Conservation (phyloP, 2,113 vertebrate genomes). For the Zingel zingel region DNA sequence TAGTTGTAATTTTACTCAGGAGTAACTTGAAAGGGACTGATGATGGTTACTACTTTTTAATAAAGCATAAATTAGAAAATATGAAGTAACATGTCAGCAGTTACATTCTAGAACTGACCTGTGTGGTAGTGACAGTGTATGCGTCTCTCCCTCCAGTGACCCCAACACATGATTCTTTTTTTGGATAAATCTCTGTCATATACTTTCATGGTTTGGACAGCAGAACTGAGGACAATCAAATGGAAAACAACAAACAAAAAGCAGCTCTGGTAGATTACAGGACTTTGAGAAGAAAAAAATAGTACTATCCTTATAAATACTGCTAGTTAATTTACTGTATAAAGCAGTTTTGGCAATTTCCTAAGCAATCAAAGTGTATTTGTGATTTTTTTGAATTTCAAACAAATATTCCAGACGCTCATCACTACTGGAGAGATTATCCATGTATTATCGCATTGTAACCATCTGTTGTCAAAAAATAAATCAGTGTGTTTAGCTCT, state of each 20-base stretch:
- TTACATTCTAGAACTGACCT: neutral
- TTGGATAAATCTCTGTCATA: neutral
- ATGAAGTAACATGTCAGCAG: neutral
- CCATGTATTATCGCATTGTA: slow-evolving; percentile 43
- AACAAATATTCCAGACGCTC: slow-evolving; percentile 55
- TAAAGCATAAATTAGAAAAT: neutral
- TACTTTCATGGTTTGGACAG: slow-evolving; percentile 19
- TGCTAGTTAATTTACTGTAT: slow-evolving; percentile 30
- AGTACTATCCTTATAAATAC: slow-evolving; percentile 25
- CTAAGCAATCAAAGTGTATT: slow-evolving; percentile 37
- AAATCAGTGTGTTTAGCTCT: slow-evolving; percentile 33
- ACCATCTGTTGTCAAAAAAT: slow-evolving; percentile 61
- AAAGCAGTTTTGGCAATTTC: slow-evolving; percentile 39
- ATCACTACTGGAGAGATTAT: slow-evolving; percentile 52
- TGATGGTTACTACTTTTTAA: neutral
- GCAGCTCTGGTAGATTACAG: slow-evolving; percentile 35
- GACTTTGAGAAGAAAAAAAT: slow-evolving; percentile 20
- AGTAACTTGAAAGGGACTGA: neutral
- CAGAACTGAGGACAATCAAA: slow-evolving; percentile 30
- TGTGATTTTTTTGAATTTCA: slow-evolving; percentile 58
- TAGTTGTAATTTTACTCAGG: neutral
- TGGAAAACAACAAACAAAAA: neutral
- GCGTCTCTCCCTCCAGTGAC: slow-evolving; percentile 7
- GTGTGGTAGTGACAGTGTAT: neutral
- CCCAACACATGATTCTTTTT: neutral